Percentiles rank a stretch among this genome's conserved stretches.
These are phyloP conservation scores for Nephila pilipes DNA, from an alignment of 1,140 invertebrate genomes.

Conservation along the genomic window DNA sequence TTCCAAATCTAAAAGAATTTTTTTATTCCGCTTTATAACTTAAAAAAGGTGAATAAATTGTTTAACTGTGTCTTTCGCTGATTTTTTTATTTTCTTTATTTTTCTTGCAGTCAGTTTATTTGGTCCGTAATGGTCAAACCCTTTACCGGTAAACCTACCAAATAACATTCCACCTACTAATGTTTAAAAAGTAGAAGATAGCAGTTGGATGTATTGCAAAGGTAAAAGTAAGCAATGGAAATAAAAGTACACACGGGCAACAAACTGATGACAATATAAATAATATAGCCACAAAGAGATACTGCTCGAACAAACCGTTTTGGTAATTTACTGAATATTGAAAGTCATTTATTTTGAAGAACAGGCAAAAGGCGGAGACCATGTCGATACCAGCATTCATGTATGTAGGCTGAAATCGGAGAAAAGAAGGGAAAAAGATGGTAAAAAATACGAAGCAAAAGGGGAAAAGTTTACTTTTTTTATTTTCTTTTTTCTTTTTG, in stretches of 20 bases:
- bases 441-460: neutral
- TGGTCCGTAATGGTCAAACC: conserved; percentile 49
- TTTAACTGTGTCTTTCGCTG: neutral
- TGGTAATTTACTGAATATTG: conserved; percentile 73
- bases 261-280: conserved; percentile 71
- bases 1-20: neutral
- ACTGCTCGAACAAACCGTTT: conserved; percentile 40
- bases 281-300: conserved; percentile 72
- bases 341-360: conserved; percentile 75
- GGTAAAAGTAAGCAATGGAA: neutral
- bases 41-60: conserved; percentile 17
- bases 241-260: neutral
- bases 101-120: conserved; percentile 1
- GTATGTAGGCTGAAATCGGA: conserved; percentile 52
- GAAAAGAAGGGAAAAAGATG: neutral
- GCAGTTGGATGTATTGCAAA: neutral
- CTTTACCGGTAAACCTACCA: conserved; percentile 44
- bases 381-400: conserved; percentile 70
- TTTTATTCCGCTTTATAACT: neutral
- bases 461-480: conserved; percentile 47
- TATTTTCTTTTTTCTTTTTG: neutral
- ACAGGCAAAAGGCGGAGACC: conserved; percentile 69
- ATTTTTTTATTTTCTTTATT: neutral
- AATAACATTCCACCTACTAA: conserved; percentile 60
- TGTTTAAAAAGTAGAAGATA: conserved; percentile 3